phyloP scores from a whole-genome alignment of 2,113 vertebrate genomes.

The Pluvialis apricaria region DNA sequence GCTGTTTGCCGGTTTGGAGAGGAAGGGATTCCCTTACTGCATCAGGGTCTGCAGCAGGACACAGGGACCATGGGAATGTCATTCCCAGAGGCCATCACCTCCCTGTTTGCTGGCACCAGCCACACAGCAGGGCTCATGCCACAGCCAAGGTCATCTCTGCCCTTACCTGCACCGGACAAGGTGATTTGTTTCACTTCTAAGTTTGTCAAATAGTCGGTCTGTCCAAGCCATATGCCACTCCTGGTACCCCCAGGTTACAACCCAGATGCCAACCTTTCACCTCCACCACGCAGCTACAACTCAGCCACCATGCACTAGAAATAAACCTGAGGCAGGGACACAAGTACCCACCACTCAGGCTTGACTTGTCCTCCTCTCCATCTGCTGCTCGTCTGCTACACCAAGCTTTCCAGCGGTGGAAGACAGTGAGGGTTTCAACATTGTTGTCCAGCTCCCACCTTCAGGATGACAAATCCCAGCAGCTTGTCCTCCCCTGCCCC shows the following conservation, averaged over 20 bases:
- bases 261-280: not conserved
- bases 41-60: not conserved
- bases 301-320: not conserved
- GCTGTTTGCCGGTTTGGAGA: not conserved
- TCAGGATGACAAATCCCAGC: not conserved
- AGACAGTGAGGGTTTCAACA: not conserved
- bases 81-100: not conserved
- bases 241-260: not conserved
- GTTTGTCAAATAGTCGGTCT: not conserved
- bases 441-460: not conserved
- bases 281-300: not conserved
- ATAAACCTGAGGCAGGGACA: not conserved
- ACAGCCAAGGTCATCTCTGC: not conserved
- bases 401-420: rapidly evolving
- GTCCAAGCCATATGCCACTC: not conserved
- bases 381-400: not conserved
- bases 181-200: not conserved
- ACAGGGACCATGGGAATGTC: rapidly evolving
- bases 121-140: not conserved
- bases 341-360: not conserved
- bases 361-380: not conserved
- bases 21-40: not conserved
- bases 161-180: not conserved
- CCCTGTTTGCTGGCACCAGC: not conserved
- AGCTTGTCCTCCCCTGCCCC: not conserved